Percentiles rank a stretch among this genome's conserved stretches.
Evolutionary conservation across 1,140 invertebrate genomes (phyloP).

Genomic region (Leucophenga varia): DNA sequence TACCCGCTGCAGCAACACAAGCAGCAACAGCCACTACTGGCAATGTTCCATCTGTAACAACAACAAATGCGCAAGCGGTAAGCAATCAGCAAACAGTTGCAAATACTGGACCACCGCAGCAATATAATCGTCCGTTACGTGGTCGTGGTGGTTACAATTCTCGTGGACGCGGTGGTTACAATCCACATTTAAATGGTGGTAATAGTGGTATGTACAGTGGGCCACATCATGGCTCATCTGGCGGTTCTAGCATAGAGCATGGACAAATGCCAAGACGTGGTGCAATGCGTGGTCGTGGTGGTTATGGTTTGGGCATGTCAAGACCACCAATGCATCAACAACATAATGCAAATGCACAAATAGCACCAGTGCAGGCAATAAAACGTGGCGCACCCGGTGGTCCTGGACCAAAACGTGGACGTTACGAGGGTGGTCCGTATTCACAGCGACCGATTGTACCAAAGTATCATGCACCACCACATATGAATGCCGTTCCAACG

Average conservation of each 20-base stretch:
- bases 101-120: constrained; percentile 34
- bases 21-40: constrained; percentile 10
- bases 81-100: constrained; percentile 13
- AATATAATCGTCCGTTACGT: constrained; percentile 23
- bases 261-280: constrained; percentile 43
- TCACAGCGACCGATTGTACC: constrained; percentile 48
- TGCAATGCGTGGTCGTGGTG: constrained; percentile 46
- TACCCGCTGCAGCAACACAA: constrained; percentile 12
- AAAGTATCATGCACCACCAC: constrained; percentile 45
- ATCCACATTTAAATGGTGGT: constrained; percentile 43
- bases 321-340: constrained; percentile 50
- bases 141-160: constrained; percentile 31
- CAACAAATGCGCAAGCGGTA: constrained; percentile 19
- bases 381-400: constrained; percentile 54
- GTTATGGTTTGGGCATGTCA: constrained; percentile 50
- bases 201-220: constrained; percentile 37
- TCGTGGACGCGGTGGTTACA: constrained; percentile 38
- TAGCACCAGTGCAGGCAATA: constrained; percentile 51
- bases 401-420: constrained; percentile 50
- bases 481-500: constrained; percentile 28
- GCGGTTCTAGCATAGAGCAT: constrained; percentile 31
- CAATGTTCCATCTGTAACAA: constrained; percentile 2
- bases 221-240: constrained; percentile 31
- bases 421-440: constrained; percentile 50
- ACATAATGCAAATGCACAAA: constrained; percentile 52